Evolutionary conservation across 2,797 vertebrate species (phyloP).

Genomic region (Anniella stebbinsi): DNA sequence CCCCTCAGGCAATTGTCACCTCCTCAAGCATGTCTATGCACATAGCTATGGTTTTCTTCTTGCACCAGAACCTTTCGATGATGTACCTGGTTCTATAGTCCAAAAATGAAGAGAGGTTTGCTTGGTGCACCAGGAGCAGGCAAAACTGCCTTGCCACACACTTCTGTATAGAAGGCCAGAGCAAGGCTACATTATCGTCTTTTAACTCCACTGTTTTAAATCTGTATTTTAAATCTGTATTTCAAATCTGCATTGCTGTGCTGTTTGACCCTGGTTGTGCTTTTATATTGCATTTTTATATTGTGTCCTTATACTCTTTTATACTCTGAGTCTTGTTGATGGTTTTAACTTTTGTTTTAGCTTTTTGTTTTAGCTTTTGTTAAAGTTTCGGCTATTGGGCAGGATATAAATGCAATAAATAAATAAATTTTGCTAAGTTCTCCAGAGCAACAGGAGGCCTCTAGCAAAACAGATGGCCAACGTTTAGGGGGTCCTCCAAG

Average conservation of each 20-base stretch:
- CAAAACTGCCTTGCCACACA: neutral
- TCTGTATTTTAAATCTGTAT: too few relatives aligned
- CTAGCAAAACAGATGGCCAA: neutral
- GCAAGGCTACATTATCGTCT: neutral
- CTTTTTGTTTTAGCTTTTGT: too few relatives aligned
- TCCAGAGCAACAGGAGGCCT: neutral
- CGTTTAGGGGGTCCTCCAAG: neutral
- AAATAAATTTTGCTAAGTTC: slow-evolving; percentile 6
- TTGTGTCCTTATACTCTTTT: too few relatives aligned
- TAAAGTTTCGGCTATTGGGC: too few relatives aligned
- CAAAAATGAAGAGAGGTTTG: neutral
- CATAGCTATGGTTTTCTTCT: neutral
- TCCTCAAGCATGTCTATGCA: neutral
- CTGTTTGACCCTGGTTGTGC: too few relatives aligned
- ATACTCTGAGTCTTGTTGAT: too few relatives aligned
- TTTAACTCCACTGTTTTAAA: too few relatives aligned
- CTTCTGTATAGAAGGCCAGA: neutral
- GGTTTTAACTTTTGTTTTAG: too few relatives aligned
- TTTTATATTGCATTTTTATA: too few relatives aligned
- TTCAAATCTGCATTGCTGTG: too few relatives aligned
- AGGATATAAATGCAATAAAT: too few relatives aligned
- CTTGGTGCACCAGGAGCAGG: neutral
- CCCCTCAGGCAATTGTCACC: neutral
- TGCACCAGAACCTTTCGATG: neutral
- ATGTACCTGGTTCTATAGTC: neutral